These are phyloP conservation scores for Pogonognathellus flavescens DNA, from an alignment of 1,140 invertebrate species.

Conservation along the genomic window DNA sequence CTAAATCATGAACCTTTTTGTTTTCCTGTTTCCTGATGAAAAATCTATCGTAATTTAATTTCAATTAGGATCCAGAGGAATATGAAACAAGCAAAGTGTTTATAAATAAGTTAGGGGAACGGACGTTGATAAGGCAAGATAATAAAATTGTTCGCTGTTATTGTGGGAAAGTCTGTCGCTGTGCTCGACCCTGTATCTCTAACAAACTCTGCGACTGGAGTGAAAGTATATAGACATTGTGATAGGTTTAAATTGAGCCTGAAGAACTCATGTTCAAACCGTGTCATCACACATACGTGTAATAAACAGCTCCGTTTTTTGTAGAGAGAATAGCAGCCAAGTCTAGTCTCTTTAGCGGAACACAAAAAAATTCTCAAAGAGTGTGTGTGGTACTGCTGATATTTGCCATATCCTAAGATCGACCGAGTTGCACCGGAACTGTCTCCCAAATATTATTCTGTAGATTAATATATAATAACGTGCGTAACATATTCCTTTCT, in stretches of 20 bases:
- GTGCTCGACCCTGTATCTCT: conserved; percentile 7
- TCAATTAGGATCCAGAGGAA: conserved; percentile 6
- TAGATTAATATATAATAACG: conserved; percentile 44
- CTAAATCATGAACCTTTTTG: neutral
- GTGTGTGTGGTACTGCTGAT: conserved; percentile 5
- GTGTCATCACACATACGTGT: conserved; percentile 49
- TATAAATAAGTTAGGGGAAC: conserved; percentile 29
- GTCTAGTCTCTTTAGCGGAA: conserved; percentile 34
- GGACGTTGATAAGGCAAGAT: conserved; percentile 1
- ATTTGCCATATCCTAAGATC: conserved; percentile 20
- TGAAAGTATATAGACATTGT: conserved; percentile 45
- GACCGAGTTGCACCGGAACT: neutral
- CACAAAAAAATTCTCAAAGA: conserved; percentile 25
- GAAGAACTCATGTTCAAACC: conserved; percentile 50
- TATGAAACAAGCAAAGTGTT: conserved; percentile 2
- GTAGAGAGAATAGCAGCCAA: conserved; percentile 2
- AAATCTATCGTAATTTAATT: conserved; percentile 47
- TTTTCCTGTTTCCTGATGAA: conserved; percentile 13
- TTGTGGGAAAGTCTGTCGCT: neutral
- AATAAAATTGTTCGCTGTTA: neutral
- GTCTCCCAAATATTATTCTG: conserved; percentile 19
- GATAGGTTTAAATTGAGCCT: conserved; percentile 50
- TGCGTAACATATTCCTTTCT: neutral
- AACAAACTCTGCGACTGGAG: conserved; percentile 4
- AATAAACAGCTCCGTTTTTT: conserved; percentile 47